Base-by-base conservation (phyloP, 1,140 invertebrate species). In the Drosophila grimshawi region DNA sequence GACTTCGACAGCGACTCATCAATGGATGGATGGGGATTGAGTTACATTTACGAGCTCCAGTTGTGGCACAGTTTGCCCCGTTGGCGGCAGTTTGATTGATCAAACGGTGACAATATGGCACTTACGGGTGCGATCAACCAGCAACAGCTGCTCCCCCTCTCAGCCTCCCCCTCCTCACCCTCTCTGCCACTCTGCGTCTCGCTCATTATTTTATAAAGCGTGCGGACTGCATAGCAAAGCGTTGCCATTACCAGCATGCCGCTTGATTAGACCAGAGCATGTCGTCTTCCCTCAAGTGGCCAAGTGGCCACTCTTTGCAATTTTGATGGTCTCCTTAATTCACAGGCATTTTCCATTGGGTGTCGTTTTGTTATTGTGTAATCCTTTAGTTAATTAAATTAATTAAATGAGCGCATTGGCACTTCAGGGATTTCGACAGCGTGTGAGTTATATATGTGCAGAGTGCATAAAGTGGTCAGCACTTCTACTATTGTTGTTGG, bases 31-130 rank as follows among this genome's bases (percentile, higher is more conserved):
- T 60, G 75, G 39, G 43, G 83, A 88, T 89, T 89, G 85, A 89
- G 85, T 89, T 89, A 89, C 85, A 89, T 90, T 89, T 90, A 89
- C 71, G 85, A 85, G 88, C 85, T 64, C 39, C 43, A 53, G 52
- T 46, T 64, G 33, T 37, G 33, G 51, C 70, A 67, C 61, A 49
- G 76, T 61, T 61, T 30, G 33, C 56, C 64, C 32, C 27, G 10
- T 45, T 76, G 80, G 86, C 85, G 85, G 83, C 83, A 72, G 32
- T 65, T 79, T 81, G 86, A 86, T 86, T 89, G 85, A 89, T 89
- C 85, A 89, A 89, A 89, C 86, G 71, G 81, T 90, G 86, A 89
- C 85, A 89, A 89, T 89, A 89, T 89, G 85, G 85, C 86, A 90
- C 85, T 85, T 89, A 85, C 85, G 83, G 83, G 83, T 83, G 80